phyloP scores from a whole-genome alignment of 2,113 vertebrate species.

The Silurus asotus region DNA sequence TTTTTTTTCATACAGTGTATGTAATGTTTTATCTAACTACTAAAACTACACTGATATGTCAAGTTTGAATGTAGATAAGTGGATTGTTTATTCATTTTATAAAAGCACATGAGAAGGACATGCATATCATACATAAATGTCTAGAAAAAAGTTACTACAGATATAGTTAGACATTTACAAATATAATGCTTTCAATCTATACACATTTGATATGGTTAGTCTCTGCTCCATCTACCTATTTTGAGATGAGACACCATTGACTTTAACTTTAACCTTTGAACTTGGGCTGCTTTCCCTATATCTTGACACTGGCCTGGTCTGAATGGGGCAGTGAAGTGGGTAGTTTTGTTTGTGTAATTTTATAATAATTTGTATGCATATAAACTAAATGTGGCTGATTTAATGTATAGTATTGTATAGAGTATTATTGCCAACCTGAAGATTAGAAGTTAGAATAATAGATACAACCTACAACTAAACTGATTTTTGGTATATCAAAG shows the following conservation, averaged over 20 bases:
- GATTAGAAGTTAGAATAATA: background rate
- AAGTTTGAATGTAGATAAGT: background rate
- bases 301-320: slow-evolving; percentile 15
- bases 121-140: background rate
- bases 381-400: too few relatives aligned
- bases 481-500: background rate
- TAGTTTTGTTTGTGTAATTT: too few relatives aligned
- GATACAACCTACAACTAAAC: background rate
- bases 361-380: too few relatives aligned
- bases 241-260: background rate
- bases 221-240: background rate
- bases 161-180: background rate
- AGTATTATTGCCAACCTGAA: background rate
- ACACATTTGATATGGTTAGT: background rate
- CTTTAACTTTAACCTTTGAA: background rate
- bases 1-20: background rate
- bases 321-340: slow-evolving; percentile 37
- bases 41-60: background rate
- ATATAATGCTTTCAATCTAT: background rate
- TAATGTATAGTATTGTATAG: background rate
- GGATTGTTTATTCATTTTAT: background rate
- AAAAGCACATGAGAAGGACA: background rate
- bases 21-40: background rate
- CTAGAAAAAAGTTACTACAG: background rate
- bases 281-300: background rate